Evolutionary conservation across 2,888 invertebrate species (phyloP).

Genomic region (Ectemnius cavifrons): DNA sequence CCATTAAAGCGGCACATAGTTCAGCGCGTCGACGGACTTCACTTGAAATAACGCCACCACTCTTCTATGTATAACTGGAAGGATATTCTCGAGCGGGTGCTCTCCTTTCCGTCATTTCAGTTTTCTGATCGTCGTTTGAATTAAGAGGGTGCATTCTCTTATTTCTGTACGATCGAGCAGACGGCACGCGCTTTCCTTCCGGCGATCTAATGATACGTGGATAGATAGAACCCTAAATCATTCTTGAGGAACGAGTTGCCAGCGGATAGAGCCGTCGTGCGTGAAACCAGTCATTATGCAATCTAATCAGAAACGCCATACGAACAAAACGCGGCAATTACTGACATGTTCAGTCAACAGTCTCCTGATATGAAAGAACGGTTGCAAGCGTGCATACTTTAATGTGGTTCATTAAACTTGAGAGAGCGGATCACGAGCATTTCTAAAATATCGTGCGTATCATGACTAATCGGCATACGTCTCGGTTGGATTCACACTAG

Average conservation of each 20-base stretch:
- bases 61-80: neutral
- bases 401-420: conserved; percentile 35
- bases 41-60: conserved; percentile 16
- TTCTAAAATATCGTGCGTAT: neutral
- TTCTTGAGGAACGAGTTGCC: conserved; percentile 30
- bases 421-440: conserved; percentile 13
- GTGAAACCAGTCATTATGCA: conserved; percentile 18
- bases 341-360: conserved; percentile 28
- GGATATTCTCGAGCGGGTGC: neutral
- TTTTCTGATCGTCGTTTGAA: no score
- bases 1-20: conserved; percentile 42
- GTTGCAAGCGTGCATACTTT: conserved; percentile 24
- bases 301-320: conserved; percentile 38
- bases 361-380: conserved; percentile 7
- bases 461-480: neutral
- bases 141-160: no score
- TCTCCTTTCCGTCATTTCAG: no score
- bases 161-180: no score
- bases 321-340: conserved; percentile 23
- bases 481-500: neutral
- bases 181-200: no score
- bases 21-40: neutral
- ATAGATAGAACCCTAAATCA: no score
- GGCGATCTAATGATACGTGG: no score
- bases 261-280: conserved; percentile 36